Evolutionary conservation across 2,888 invertebrate species (phyloP), one percentile per base, ranked within the genome.

Genomic region (Urechis unicinctus): DNA sequence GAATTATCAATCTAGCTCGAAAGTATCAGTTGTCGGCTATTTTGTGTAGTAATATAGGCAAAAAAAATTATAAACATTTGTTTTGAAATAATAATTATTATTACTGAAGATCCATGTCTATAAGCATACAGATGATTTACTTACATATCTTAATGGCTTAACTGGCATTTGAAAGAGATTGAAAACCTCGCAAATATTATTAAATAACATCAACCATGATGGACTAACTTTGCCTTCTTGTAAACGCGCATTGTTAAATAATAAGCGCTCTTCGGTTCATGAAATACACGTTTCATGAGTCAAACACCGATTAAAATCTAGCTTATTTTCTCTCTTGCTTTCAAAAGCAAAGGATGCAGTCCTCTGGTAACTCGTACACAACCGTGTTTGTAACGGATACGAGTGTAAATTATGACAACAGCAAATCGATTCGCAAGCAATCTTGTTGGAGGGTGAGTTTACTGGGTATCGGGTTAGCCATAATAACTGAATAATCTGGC

Each of bases 401-500:
- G 4, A 30, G 13, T 9, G 5, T 24, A 9, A 22, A 9, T 24
- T 52, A 52, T 21, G 52, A 52, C 31, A 55, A 55, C 50, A 44
- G 28, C 42, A 55, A 55, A 48, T 43, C 55, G 17, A n/a, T 49
- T 44, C 25, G 55, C 26, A 55, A 49, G 26, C 55, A 50, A 30
- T 50, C 55, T 9, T 55, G 55, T 50, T 36, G 43, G 26, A 26
- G 55, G 28, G 55, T 55, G 44, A 50, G 50, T 50, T 51, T 4
- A 31, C 13, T 21, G 45, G 22, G 2, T 21, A 9, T 3, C n/a
- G n/a, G n/a, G 22, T 17, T 3, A 2, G 1, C 2, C 21, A 21
- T 3, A 26, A 13, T 2, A 17, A 41, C 41, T 9, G 13, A 36
- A n/a, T 9, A 36, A 17, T 36, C n/a, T n/a, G n/a, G n/a, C n/a